These are phyloP conservation scores for Lithophane socia DNA, from an alignment of 2,888 invertebrate genomes.

Conservation along the genomic window DNA sequence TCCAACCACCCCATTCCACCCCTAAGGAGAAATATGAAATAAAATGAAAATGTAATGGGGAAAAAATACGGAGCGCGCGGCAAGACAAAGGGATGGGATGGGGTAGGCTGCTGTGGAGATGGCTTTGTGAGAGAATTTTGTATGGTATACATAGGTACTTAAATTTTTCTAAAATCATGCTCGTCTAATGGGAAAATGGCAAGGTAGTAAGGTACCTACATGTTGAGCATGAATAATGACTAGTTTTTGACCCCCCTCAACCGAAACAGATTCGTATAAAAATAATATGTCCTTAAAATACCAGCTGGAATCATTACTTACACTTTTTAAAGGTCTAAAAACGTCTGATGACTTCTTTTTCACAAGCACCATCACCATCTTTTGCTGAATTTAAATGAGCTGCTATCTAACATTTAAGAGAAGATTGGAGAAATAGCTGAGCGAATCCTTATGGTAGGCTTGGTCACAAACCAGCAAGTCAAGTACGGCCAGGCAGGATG, in stretches of 20 bases:
- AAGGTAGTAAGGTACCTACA: not conserved
- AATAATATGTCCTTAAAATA: not conserved
- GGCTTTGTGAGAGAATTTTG: conserved; percentile 54
- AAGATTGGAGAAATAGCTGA: not conserved
- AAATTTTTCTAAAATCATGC: not conserved
- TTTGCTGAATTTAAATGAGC: not conserved
- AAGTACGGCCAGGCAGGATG: not conserved
- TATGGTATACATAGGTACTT: not conserved
- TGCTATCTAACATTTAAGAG: not conserved
- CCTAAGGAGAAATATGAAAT: conserved; percentile 90
- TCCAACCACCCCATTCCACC: conserved; percentile 73
- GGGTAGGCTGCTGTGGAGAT: conserved; percentile 70
- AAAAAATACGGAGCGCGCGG: conserved; percentile 88
- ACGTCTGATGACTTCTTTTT: not conserved
- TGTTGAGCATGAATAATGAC: not conserved
- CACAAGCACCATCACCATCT: not conserved
- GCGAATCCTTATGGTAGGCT: no score
- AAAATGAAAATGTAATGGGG: conserved; percentile 91
- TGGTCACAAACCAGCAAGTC: not conserved
- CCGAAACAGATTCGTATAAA: not conserved
- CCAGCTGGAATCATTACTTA: not conserved
- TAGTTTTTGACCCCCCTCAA: not conserved
- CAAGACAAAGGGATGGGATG: conserved; percentile 88
- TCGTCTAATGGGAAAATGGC: not conserved
- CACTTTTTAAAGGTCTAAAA: not conserved